Base-by-base conservation (phyloP, 1,140 invertebrate genomes). In the Amyelois transitella region DNA sequence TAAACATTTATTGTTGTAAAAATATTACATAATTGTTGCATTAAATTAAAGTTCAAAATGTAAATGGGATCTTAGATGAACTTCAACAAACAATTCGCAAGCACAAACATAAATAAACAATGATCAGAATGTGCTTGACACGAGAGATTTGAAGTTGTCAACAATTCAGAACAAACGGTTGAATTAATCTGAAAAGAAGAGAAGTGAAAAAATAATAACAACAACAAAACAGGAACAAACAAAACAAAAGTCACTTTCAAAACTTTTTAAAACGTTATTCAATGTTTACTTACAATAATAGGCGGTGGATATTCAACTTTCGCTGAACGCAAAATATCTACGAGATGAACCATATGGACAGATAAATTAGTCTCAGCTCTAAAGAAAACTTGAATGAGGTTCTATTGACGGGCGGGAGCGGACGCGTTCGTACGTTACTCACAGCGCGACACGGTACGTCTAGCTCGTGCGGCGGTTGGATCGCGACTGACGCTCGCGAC, bases 281-380 rank as follows among this genome's bases (percentile, higher is more conserved):
- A 50, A 58, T 61, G 55, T 75, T 71, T 82, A 89, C 88, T 89
- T 77, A 89, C 88, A 88, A 89, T 89, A 83, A 87, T 71, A 70
- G 87, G 80, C 79, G 88, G 88, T 69, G 86, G 77, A 63, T 88
- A 89, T 61, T 89, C 88, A 88, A 89, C 80, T 75, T 89, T 88
- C 80, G 83, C 86, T 75, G 88, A 88, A 76, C 88, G 88, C 66
- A 89, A 88, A 64, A 89, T 88, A 84, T 89, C 88, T 87, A 89
- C 88, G 72, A 89, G 86, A 80, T 89, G 88, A 88, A 89, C 88
- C 88, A 89, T 89, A 89, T 86, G 88, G 88, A 88, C 81, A 82
- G 83, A 77, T 89, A 72, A 81, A 69, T 76, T 78, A 75, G 69
- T 78, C 61, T 62, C 69, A 80, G 76, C 72, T 74, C 54, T 60